These are phyloP conservation scores for Theocolax elegans DNA, from an alignment of 1,140 invertebrate species.

Conservation along the genomic window DNA sequence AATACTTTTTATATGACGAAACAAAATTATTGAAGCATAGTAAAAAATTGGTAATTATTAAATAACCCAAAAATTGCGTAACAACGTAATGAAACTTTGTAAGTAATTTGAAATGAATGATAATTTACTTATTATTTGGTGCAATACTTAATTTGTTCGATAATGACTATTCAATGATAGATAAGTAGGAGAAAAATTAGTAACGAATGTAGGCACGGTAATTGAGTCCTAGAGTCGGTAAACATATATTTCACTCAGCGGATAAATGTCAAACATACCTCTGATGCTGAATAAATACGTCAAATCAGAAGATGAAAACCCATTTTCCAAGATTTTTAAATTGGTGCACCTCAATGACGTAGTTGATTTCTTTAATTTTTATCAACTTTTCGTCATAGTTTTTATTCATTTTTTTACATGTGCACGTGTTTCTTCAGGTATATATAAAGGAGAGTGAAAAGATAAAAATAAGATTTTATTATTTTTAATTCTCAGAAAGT, in stretches of 20 bases:
- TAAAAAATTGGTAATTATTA: too few species aligned
- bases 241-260: slow-evolving; percentile 11
- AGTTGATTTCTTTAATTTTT: not conserved
- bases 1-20: too few species aligned
- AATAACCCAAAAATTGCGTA: too few species aligned
- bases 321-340: slow-evolving; percentile 19
- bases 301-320: not conserved
- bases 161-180: not conserved
- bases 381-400: too few species aligned
- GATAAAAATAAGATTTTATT: too few species aligned
- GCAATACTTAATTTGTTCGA: not conserved
- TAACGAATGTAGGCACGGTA: not conserved
- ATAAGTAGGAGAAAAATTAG: not conserved
- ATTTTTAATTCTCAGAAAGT: too few species aligned
- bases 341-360: not conserved
- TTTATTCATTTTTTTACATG: too few species aligned
- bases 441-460: too few species aligned
- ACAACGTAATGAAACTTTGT: too few species aligned
- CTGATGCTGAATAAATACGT: slow-evolving; percentile 1
- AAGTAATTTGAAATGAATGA: not conserved
- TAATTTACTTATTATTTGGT: too few species aligned
- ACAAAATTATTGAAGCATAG: too few species aligned
- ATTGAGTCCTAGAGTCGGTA: not conserved
- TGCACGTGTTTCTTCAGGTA: too few species aligned
- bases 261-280: not conserved